Evolutionary conservation across 1,140 invertebrate genomes (phyloP), one percentile per base, ranked within the genome.

Genomic region (Lysiphlebus fabarum): DNA sequence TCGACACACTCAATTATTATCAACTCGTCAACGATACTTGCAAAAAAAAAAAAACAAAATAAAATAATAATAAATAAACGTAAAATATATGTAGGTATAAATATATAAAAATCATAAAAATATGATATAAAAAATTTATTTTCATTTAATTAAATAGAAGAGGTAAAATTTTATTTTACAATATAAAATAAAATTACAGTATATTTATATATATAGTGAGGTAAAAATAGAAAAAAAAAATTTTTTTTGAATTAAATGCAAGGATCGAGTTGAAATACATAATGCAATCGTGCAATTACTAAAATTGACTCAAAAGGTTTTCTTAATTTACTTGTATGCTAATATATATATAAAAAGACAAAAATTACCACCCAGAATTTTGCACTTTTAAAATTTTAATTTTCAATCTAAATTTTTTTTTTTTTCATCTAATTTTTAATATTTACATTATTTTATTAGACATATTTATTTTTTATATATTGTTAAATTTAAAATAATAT

Each of bases 361-460:
- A 57, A 36, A 55, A 41, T 40, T 51, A 51, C 64, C 65, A 63
- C 62, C 58, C 66, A 62, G 42, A 43, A 48, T 53, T 26, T 26
- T 56, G 42, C 34, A 11, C 58, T 62, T 64, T 69, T 69, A 67
- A 70, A 70, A 69, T 69, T 69, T 70, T 69, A 69, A 70, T 70
- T 69, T 44, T 33, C 53, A 63, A 65, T 51, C 33, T 26, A 26
- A 26, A 26, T 26, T 26, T 2, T 26, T 26, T 2, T 26, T 26
- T 26, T n/a, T n/a, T n/a, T n/a, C n/a, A n/a, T n/a, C n/a, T n/a
- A n/a, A 26, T 2, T 26, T 26, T 26, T 26, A 26, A 26, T 14
- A 44, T 44, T 44, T n/a, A n/a, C 42, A 11, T 10, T 11, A 44
- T 14, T 44, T 9, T 42, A 8, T 8, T n/a, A 7, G 11, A 44